Evolutionary conservation across 2,797 vertebrate species (phyloP).

Genomic region (Neosilurus mollespiculum): DNA sequence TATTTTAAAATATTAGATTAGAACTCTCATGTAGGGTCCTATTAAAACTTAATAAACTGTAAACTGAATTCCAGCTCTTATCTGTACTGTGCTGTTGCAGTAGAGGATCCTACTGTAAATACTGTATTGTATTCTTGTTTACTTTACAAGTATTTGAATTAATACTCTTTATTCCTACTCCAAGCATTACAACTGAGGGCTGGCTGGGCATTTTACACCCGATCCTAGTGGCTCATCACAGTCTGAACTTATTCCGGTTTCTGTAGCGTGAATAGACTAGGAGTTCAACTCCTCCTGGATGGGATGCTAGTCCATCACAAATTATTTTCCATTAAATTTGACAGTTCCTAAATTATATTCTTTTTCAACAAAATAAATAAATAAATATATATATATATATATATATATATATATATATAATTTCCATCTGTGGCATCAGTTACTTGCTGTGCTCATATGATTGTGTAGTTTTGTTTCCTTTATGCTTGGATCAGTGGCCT

Average conservation of each 20-base stretch:
- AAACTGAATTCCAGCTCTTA: slow-evolving; percentile 4
- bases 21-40: slow-evolving; percentile 28
- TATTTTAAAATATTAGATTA: background rate
- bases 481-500: background rate
- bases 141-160: background rate
- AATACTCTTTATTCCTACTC: background rate
- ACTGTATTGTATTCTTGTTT: background rate
- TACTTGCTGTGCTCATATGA: background rate
- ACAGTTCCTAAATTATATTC: background rate
- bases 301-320: no score
- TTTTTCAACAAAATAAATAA: background rate
- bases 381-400: no score
- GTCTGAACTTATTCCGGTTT: no score
- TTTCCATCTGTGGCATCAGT: background rate
- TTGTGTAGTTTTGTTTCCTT: background rate
- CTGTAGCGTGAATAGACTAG: no score
- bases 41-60: background rate
- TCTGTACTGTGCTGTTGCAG: background rate
- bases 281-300: no score
- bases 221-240: no score
- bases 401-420: no score
- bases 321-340: background rate
- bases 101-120: background rate
- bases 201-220: no score
- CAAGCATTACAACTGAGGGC: background rate